These are phyloP conservation scores for Arremon aurantiirostris DNA, from an alignment of 2,797 vertebrate species.

Conservation along the genomic window DNA sequence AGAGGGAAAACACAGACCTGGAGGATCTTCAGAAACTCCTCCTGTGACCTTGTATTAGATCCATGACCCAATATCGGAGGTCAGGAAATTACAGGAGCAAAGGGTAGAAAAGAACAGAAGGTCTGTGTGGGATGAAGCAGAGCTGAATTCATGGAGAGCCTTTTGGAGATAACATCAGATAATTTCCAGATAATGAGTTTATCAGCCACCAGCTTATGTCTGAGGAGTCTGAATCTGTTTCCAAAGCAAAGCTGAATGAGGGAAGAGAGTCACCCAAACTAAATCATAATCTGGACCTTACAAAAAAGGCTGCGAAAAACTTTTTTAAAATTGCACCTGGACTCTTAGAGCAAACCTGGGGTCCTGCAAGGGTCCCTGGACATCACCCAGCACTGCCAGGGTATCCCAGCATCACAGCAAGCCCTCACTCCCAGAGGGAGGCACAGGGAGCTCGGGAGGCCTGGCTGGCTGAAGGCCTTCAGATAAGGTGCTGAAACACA, in stretches of 20 bases:
- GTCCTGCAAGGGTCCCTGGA: background rate
- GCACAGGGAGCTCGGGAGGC: background rate
- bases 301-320: background rate
- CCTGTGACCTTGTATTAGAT: background rate
- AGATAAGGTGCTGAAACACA: constrained; percentile 21
- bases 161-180: background rate
- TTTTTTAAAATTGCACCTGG: background rate
- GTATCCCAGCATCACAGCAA: background rate
- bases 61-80: background rate
- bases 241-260: background rate
- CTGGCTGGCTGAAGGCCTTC: background rate
- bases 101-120: background rate
- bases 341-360: background rate
- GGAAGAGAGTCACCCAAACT: background rate
- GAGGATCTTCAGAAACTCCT: background rate
- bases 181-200: background rate
- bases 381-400: accelerated
- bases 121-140: background rate
- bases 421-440: background rate
- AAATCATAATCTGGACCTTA: background rate
- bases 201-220: background rate
- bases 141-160: background rate
- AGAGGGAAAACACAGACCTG: background rate
- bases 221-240: background rate
- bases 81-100: background rate